Evolutionary conservation across 2,888 invertebrate genomes (phyloP).

Genomic region (Cylloceria caligata): DNA sequence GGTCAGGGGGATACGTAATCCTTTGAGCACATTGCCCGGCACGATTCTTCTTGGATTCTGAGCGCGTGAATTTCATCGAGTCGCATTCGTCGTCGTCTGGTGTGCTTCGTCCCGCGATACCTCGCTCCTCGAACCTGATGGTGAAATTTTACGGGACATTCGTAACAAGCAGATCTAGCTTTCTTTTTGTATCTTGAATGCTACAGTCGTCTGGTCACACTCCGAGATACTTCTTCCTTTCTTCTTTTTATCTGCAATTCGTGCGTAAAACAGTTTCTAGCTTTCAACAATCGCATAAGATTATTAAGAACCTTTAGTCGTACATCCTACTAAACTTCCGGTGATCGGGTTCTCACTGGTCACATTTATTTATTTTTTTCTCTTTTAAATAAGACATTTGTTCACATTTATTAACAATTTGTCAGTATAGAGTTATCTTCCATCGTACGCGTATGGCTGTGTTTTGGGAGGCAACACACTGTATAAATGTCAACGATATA

Average conservation of each 20-base stretch:
- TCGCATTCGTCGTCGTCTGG: slow-evolving; percentile 27
- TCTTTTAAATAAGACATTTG: neutral
- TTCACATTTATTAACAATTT: too few relatives aligned
- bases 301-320: neutral
- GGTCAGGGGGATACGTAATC: slow-evolving; percentile 79
- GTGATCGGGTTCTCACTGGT: neutral
- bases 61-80: slow-evolving; percentile 39
- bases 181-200: neutral
- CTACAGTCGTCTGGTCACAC: neutral
- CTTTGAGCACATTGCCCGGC: slow-evolving; percentile 76
- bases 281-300: slow-evolving; percentile 38
- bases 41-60: slow-evolving; percentile 79
- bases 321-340: neutral
- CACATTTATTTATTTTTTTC: neutral
- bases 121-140: slow-evolving; percentile 21
- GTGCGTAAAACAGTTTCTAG: slow-evolving; percentile 42
- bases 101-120: neutral
- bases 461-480: too few relatives aligned
- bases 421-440: too few relatives aligned
- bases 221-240: slow-evolving; percentile 14
- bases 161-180: neutral
- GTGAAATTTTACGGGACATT: slow-evolving; percentile 34
- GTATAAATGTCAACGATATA: too few relatives aligned
- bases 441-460: too few relatives aligned
- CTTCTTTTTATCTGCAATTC: slow-evolving; percentile 27